Evolutionary conservation across 1,140 invertebrate genomes (phyloP).

Genomic region (Calephelis nemesis): DNA sequence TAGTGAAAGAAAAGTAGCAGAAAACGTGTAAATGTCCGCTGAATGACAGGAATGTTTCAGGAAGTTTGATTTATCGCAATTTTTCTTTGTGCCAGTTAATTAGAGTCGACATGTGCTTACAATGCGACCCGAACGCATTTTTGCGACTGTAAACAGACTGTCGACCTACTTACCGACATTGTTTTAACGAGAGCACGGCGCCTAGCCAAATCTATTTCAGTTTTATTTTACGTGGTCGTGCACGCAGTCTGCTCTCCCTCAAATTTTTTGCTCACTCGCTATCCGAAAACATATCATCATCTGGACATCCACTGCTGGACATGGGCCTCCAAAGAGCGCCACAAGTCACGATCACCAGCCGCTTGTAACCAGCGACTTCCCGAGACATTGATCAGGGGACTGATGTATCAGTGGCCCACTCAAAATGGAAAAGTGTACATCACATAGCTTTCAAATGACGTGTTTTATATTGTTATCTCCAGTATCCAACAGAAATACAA

Average conservation of each 20-base stretch:
- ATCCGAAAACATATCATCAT: not conserved
- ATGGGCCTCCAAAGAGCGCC: too few relatives aligned
- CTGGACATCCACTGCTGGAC: too few relatives aligned
- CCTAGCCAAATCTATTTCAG: conserved; percentile 69
- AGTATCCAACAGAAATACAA: too few relatives aligned
- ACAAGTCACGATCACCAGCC: too few relatives aligned
- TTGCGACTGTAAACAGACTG: conserved; percentile 63
- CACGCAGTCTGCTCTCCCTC: conserved; percentile 45
- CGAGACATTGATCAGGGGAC: too few relatives aligned
- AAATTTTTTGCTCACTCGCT: conserved; percentile 38
- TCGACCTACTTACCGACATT: conserved; percentile 68
- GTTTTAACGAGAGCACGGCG: conserved; percentile 55
- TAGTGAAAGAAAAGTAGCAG: not conserved
- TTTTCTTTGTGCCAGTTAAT: conserved; percentile 12
- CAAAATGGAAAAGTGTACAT: too few relatives aligned
- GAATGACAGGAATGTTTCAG: not conserved
- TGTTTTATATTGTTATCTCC: too few relatives aligned
- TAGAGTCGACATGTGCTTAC: conserved; percentile 11
- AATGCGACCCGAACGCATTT: conserved; percentile 45
- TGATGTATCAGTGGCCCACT: too few relatives aligned
- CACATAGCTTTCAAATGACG: too few relatives aligned
- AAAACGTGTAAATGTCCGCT: conserved; percentile 1
- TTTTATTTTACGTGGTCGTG: conserved; percentile 52
- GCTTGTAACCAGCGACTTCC: too few relatives aligned
- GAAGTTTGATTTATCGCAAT: conserved; percentile 3